phyloP scores from a whole-genome alignment of 1,140 invertebrate species.

The Psilanteris sp. region DNA sequence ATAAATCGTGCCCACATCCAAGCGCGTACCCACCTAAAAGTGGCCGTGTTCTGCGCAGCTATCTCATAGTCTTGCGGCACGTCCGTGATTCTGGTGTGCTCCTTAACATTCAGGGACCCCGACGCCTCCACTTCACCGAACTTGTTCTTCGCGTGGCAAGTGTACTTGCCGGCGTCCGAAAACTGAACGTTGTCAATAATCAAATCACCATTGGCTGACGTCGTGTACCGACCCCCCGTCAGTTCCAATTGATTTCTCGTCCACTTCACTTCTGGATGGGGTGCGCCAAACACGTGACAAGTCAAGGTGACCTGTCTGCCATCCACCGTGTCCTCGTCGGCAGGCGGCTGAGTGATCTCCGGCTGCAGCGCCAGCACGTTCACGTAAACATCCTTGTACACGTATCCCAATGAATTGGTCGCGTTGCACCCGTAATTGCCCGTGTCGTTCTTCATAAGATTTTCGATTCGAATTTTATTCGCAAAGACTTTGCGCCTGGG shows the following conservation, averaged over 20 bases:
- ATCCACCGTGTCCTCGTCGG: conserved; percentile 89
- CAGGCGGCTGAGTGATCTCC: conserved; percentile 91
- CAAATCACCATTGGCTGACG: conserved; percentile 89
- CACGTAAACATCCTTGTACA: conserved; percentile 98
- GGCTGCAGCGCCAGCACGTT: conserved; percentile 97
- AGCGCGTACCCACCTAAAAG: conserved; percentile 85
- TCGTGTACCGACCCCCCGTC: conserved; percentile 90
- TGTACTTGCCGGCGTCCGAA: conserved; percentile 92
- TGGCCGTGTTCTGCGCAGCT: conserved; percentile 91
- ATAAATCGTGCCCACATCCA: too few relatives aligned
- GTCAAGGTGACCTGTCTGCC: conserved; percentile 90
- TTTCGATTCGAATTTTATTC: conserved; percentile 90
- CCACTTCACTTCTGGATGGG: conserved; percentile 97
- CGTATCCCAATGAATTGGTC: conserved; percentile 98
- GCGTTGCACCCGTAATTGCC: conserved; percentile 99
- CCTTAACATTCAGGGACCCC: conserved; percentile 90
- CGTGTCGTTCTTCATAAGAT: conserved; percentile 93
- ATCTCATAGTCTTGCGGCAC: conserved; percentile 95
- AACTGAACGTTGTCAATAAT: conserved; percentile 91
- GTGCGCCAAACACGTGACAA: conserved; percentile 97
- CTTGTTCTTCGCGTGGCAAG: conserved; percentile 95
- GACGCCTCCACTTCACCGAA: conserved; percentile 89
- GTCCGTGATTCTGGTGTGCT: conserved; percentile 91
- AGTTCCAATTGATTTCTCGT: conserved; percentile 88
- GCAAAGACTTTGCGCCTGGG: conserved; percentile 84